Evolutionary conservation across 2,797 vertebrate species (phyloP).

Genomic region (Thunnus albacares): DNA sequence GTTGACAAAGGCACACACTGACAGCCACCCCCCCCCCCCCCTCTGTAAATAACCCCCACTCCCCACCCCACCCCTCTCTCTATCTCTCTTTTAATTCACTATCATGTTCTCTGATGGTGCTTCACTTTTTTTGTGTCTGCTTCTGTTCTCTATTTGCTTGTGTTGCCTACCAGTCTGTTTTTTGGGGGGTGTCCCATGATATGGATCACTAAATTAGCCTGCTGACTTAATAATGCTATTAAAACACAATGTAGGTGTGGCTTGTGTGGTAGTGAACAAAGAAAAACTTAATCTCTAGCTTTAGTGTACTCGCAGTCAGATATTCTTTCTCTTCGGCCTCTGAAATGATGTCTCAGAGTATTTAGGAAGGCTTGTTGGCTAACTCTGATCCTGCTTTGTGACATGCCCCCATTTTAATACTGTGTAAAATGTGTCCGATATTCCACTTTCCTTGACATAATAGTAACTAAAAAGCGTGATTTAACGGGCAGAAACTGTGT

Average conservation of each 20-base stretch:
- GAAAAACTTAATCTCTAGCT: constrained; percentile 69
- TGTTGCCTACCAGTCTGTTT: constrained; percentile 63
- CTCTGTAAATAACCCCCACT: constrained; percentile 71
- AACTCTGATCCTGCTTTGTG: constrained; percentile 71
- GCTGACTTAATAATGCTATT: constrained; percentile 65
- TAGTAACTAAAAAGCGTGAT: constrained; percentile 9
- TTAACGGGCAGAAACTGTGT: constrained; percentile 12
- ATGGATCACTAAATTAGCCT: constrained; percentile 70
- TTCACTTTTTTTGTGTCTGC: constrained; percentile 65
- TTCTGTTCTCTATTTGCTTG: constrained; percentile 70
- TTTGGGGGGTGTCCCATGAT: constrained; percentile 48
- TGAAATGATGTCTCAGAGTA: constrained; percentile 32
- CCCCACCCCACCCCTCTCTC: neutral
- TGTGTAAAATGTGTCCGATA: constrained; percentile 44
- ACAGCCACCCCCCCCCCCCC: constrained; percentile 41
- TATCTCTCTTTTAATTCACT: constrained; percentile 38
- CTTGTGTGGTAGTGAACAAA: constrained; percentile 77
- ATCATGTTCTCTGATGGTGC: constrained; percentile 68
- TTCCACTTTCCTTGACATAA: constrained; percentile 28
- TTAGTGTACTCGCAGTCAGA: constrained; percentile 67
- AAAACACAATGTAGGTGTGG: constrained; percentile 68
- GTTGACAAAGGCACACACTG: constrained; percentile 74
- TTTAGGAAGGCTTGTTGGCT: constrained; percentile 57
- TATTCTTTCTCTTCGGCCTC: constrained; percentile 53
- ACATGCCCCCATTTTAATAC: constrained; percentile 58